phyloP scores from a whole-genome alignment of 2,888 invertebrate genomes.

The Pyrrhosoma nymphula region DNA sequence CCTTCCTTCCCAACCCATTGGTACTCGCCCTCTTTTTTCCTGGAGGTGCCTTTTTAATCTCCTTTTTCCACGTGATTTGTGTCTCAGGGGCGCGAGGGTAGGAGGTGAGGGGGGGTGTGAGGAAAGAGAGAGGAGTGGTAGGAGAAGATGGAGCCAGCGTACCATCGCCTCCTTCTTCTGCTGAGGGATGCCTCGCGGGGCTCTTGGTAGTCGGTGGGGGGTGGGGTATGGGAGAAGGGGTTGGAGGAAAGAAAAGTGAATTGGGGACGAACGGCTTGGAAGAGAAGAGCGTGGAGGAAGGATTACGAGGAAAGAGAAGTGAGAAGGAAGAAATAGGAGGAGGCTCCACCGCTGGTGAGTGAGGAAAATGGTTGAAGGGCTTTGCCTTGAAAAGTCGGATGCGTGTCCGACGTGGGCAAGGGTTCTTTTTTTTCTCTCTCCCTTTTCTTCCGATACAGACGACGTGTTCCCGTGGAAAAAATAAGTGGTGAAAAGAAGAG shows the following conservation, averaged over 20 bases:
- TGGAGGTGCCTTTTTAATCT: conserved; percentile 49
- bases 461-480: not conserved
- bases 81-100: conserved; percentile 10
- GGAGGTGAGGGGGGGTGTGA: not conserved
- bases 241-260: not conserved
- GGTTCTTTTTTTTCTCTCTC: not conserved
- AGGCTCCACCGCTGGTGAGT: not conserved
- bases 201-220: not conserved
- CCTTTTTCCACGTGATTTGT: conserved; percentile 57
- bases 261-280: not conserved
- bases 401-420: not conserved
- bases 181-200: not conserved
- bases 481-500: not conserved
- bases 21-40: not conserved
- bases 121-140: not conserved
- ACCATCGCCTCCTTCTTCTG: not conserved
- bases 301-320: not conserved
- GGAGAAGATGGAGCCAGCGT: not conserved
- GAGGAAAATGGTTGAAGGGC: not conserved
- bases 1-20: not conserved
- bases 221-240: not conserved
- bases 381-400: not conserved
- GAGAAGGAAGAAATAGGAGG: not conserved
- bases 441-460: not conserved
- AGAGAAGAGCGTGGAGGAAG: not conserved